phyloP scores from a whole-genome alignment of 2,888 invertebrate genomes.

The Diaphora mendica region DNA sequence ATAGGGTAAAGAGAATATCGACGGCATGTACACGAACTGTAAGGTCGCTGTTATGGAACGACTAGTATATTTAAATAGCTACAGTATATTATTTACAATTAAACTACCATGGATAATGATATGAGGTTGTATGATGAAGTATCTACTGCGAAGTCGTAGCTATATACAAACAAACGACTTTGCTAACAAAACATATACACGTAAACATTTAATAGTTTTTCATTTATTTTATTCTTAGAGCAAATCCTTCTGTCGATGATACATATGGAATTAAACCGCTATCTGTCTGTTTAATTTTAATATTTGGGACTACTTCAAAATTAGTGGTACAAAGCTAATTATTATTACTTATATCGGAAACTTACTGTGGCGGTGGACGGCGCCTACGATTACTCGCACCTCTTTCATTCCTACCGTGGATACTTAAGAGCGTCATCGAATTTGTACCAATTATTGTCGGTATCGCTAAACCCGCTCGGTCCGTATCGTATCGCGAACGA shows the following conservation, averaged over 20 bases:
- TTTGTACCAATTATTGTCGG: constrained; percentile 43
- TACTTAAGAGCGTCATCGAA: neutral
- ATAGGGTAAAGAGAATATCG: constrained; percentile 34
- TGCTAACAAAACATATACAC: constrained; percentile 22
- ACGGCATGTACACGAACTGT: constrained; percentile 43
- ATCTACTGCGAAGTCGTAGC: constrained; percentile 37
- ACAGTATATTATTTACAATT: constrained; percentile 66
- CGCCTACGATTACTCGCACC: constrained; percentile 42
- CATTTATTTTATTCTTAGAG: constrained; percentile 27
- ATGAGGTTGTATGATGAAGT: constrained; percentile 59
- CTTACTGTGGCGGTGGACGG: constrained; percentile 55
- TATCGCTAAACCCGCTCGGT: constrained; percentile 37
- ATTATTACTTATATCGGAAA: constrained; percentile 32
- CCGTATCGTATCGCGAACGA: constrained; percentile 8
- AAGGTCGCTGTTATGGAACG: constrained; percentile 52
- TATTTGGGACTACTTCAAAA: constrained; percentile 19
- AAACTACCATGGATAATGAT: constrained; percentile 63
- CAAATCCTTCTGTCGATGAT: constrained; percentile 12
- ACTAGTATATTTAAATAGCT: constrained; percentile 62
- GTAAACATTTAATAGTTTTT: constrained; percentile 23
- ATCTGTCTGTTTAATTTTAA: constrained; percentile 17
- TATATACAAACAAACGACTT: constrained; percentile 32
- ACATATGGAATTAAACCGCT: constrained; percentile 22
- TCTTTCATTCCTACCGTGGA: constrained; percentile 43
- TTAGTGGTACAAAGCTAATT: constrained; percentile 43